Percentiles rank a stretch among this genome's conserved stretches.
Conservation (phyloP, 2,888 invertebrate genomes). For the Xanthia togata region DNA sequence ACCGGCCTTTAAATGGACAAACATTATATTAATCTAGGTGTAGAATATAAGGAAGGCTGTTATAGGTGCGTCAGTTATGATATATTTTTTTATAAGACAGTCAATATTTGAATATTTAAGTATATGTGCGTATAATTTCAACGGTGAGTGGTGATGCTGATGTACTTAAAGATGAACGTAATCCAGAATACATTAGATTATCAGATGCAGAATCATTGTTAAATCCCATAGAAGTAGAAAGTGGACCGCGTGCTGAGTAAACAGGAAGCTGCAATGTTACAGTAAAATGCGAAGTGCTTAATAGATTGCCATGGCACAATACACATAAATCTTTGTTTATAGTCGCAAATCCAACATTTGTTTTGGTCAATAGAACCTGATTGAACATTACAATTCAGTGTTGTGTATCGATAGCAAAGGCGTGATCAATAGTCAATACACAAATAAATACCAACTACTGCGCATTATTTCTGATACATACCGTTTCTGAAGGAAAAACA, state of each 20-base stretch:
- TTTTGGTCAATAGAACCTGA: slow-evolving; percentile 27
- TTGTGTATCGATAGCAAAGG: slow-evolving; percentile 32
- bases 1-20: slow-evolving; percentile 20
- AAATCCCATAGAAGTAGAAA: slow-evolving; percentile 6
- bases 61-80: background rate
- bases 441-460: slow-evolving; percentile 53
- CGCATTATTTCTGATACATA: slow-evolving; percentile 51
- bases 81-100: slow-evolving; percentile 21
- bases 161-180: background rate
- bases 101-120: slow-evolving; percentile 17
- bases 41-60: background rate
- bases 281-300: slow-evolving; percentile 19
- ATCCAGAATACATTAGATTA: background rate
- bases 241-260: background rate
- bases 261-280: slow-evolving; percentile 13
- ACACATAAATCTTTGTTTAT: background rate
- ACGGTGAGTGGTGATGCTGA: background rate
- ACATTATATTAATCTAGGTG: slow-evolving; percentile 17
- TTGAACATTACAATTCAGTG: slow-evolving; percentile 32
- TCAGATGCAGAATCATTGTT: background rate
- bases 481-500: slow-evolving; percentile 45
- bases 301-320: slow-evolving; percentile 6
- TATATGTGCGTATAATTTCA: background rate
- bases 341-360: slow-evolving; percentile 16
- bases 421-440: slow-evolving; percentile 39